Evolutionary conservation across 2,113 vertebrate genomes (phyloP).

Genomic region (Hymenochirus boettgeri): DNA sequence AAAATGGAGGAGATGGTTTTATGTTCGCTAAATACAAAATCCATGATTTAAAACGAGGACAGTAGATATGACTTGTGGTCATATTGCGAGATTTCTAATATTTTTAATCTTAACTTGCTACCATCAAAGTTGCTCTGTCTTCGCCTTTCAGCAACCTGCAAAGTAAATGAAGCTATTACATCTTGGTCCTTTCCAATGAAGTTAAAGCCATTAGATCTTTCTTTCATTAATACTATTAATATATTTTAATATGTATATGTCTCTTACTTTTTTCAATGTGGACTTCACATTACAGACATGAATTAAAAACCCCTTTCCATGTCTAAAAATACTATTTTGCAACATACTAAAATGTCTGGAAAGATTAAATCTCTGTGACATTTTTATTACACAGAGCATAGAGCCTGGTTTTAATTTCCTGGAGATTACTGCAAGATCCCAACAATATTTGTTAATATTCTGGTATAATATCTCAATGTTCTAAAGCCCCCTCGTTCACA

Average conservation of each 20-base stretch:
- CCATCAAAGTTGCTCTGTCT: background rate
- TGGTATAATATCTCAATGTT: slow-evolving; percentile 17
- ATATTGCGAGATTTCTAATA: background rate
- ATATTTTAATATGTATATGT: slow-evolving; percentile 9
- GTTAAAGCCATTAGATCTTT: background rate
- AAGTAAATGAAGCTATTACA: background rate
- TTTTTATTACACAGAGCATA: slow-evolving; percentile 40
- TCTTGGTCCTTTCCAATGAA: background rate
- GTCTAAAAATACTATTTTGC: slow-evolving; percentile 3
- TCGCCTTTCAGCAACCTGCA: background rate
- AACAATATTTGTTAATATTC: slow-evolving; percentile 25
- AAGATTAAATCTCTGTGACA: slow-evolving; percentile 19
- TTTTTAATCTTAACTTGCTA: slow-evolving; percentile 11
- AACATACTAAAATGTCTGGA: slow-evolving; percentile 10
- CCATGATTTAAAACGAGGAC: background rate
- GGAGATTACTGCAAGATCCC: background rate
- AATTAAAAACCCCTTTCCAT: background rate
- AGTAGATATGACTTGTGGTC: background rate
- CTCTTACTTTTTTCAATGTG: background rate
- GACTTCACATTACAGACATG: background rate
- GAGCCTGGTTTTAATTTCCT: slow-evolving; percentile 40
- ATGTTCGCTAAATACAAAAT: background rate
- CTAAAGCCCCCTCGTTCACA: background rate
- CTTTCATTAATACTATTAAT: slow-evolving; percentile 10
- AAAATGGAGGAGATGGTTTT: background rate